Base-by-base conservation (phyloP, 2,113 vertebrate genomes). In the Catharus bicknelli region DNA sequence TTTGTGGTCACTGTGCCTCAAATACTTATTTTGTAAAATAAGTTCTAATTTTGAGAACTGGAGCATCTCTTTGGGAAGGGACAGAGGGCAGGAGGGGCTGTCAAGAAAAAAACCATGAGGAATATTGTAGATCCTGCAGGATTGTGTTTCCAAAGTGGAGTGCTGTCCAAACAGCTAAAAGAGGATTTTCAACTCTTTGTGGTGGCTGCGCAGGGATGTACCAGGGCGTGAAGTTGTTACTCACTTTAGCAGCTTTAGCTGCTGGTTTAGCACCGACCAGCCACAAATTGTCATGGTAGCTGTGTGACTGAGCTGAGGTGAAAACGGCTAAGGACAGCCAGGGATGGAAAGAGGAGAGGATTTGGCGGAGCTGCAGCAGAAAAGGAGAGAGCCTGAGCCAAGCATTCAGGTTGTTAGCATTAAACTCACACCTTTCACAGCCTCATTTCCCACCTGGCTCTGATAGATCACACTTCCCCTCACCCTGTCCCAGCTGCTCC, bases 161-260 rank as follows among this genome's bases (percentile, higher is more conserved):
- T 29, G 2, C 51, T 81, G 18, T 30, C 20, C 30, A 40, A n/a
- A 62, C 10, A 63, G 11, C 43, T 81, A 2, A 43, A 77, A 69
- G 17, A 6, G 13, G 13, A 23, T 79, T 90, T 83, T 79, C 30
- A 27, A 38, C 20, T n/a, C 21, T 40, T 55, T 4, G 0, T 40
- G 69, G 26, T 40, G 69, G 29, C 59, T 63, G 32, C 0, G 0
- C 20, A 50, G 54, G 40, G 62, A 42, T 10, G 9, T 2, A 4
- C 26, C 51, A 16, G 0, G 0, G 22, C 25, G 5, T 42, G 62
- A 59, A 11, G 13, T 2, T 1, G 2, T 79, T 58, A n/a, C n/a
- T 83, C 25, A 16, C 19, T 11, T 38, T 38, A 38, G 38, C 34
- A 64, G 50, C 55, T 90, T 73, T 30, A 76, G 40, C 57, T 12